A percentile compares a stretch with the other conserved stretches of the same genome.
These are phyloP conservation scores for Cathartes aura DNA, from an alignment of 2,113 vertebrate species.

Conservation along the genomic window DNA sequence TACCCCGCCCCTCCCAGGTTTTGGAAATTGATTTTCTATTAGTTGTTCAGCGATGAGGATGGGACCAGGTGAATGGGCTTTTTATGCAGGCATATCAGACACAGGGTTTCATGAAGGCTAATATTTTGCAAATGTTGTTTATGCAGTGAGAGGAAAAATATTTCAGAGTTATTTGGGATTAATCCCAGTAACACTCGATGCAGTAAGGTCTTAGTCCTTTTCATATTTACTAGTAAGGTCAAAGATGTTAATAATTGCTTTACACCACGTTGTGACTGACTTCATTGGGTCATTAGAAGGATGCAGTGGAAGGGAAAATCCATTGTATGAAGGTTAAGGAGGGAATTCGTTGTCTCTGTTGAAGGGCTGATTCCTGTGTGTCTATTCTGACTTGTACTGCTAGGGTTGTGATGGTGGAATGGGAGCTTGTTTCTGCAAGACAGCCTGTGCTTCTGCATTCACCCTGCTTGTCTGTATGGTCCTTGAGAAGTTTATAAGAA, in stretches of 20 bases:
- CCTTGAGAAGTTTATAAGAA: neutral
- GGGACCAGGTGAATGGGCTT: neutral
- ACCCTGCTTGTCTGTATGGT: neutral
- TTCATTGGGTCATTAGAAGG: neutral
- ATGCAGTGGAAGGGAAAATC: neutral
- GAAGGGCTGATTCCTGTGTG: neutral
- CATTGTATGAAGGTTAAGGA: neutral
- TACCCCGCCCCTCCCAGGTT: neutral
- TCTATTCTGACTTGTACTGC: neutral
- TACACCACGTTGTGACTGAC: neutral
- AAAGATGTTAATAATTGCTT: neutral
- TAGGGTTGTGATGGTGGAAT: neutral
- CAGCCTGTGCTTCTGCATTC: neutral
- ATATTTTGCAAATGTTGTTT: neutral
- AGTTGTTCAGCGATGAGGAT: neutral
- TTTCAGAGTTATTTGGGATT: neutral
- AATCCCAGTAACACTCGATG: neutral
- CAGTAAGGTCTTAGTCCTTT: neutral
- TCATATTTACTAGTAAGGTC: neutral
- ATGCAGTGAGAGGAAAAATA: neutral
- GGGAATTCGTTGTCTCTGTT: neutral
- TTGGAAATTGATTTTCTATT: neutral
- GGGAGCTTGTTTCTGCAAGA: neutral
- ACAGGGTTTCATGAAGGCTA: neutral
- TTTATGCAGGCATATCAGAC: accelerated